Evolutionary conservation across 2,113 vertebrate genomes (phyloP), one percentile per base, ranked within the genome.

Genomic region (Tangachromis dhanisi): DNA sequence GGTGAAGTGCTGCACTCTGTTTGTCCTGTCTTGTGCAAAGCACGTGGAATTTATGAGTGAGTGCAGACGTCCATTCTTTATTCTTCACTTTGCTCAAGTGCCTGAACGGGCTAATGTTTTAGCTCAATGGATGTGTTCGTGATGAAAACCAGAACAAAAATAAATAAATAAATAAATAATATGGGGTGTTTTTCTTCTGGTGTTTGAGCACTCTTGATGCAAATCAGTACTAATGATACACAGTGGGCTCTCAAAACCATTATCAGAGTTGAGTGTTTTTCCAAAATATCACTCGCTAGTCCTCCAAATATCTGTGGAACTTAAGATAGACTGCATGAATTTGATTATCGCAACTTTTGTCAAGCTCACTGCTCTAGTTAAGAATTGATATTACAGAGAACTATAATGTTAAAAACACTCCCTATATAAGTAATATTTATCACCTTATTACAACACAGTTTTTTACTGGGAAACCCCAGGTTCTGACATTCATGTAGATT

Each of bases 221-320:
- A 94, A 93, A 95, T 90, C 83, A 85, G 86, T 19, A 6, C 59
- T 90, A 86, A 94, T 91, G 89, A 91, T 81, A 63, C 82, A 88
- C 90, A 83, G 68, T 11, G 61, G 84, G 83, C 51, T 38, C 17
- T 78, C 78, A 78, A 54, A 47, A 24, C 10, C 86, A 87, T 86
- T 76, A 86, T 84, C 71, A n/a, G 40, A 24, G 49, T 14, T 80
- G 24, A 79, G 59, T 53, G 71, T 80, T 76, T 82, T 53, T 83
- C 40, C 29, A 54, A 79, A 83, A 49, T 21, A 45, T 89, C 59
- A 68, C 29, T 81, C n/a, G 19, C 8, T 8, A 45, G 10, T 26
- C n/a, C 10, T 66, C 81, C 17, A 51, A 33, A 57, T 73, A 61
- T 61, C 81, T 10, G 9, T 63, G 21, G 24, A 59, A 59, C 21